These are phyloP conservation scores for Drusus annulatus DNA, from an alignment of 1,140 invertebrate genomes.

Conservation along the genomic window DNA sequence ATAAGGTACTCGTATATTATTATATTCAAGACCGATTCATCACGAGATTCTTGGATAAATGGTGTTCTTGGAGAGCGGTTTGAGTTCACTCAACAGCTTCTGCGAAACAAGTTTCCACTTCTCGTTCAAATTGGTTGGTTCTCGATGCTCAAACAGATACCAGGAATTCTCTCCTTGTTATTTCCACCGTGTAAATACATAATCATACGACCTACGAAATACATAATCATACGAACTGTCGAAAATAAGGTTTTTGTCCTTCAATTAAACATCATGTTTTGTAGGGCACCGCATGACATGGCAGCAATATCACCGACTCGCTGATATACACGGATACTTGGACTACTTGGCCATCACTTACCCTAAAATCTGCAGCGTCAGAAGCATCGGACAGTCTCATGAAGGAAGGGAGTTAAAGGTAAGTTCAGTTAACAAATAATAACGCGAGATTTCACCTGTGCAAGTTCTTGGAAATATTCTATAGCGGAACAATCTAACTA, in stretches of 20 bases:
- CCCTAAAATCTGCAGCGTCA: constrained; percentile 77
- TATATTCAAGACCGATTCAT: too few relatives aligned
- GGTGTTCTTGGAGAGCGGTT: too few relatives aligned
- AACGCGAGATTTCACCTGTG: too few relatives aligned
- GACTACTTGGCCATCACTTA: constrained; percentile 83
- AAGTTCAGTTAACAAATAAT: too few relatives aligned
- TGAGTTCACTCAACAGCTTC: too few relatives aligned
- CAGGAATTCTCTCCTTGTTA: neutral
- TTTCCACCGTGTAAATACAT: neutral
- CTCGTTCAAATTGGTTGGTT: neutral
- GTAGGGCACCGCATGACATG: constrained; percentile 86
- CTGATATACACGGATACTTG: constrained; percentile 82
- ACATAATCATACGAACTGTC: neutral
- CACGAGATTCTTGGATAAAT: too few relatives aligned
- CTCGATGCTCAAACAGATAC: neutral
- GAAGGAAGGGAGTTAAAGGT: constrained; percentile 82
- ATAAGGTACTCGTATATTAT: too few relatives aligned
- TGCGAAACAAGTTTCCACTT: too few relatives aligned
- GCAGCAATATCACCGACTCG: constrained; percentile 83
- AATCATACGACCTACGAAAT: neutral
- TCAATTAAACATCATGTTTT: constrained; percentile 73
- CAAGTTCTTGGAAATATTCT: too few relatives aligned
- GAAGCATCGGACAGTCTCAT: constrained; percentile 82
- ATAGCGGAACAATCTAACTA: too few relatives aligned
- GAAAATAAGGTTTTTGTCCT: too few relatives aligned